These are phyloP conservation scores for Macrobrachium nipponense DNA, from an alignment of 1,140 invertebrate species.

Conservation along the genomic window DNA sequence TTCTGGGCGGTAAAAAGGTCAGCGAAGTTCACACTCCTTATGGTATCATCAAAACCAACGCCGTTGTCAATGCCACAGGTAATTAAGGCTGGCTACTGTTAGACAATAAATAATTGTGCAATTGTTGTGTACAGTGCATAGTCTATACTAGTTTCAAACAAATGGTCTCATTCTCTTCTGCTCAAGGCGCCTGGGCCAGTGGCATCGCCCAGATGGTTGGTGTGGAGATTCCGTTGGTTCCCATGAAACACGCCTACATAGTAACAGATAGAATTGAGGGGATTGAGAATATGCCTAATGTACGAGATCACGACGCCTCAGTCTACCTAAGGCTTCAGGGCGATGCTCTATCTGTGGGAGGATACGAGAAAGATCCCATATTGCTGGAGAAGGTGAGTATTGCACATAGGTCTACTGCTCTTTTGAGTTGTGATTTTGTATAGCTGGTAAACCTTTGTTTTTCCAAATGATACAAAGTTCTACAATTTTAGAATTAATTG, in stretches of 20 bases:
- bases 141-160: too few relatives aligned
- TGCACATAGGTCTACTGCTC: neutral
- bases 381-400: slow-evolving; percentile 78
- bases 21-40: slow-evolving; percentile 80
- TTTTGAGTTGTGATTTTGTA: neutral
- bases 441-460: too few relatives aligned
- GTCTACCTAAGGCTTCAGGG: slow-evolving; percentile 88
- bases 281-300: slow-evolving; percentile 80
- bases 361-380: slow-evolving; percentile 87
- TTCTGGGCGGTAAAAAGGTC: slow-evolving; percentile 77
- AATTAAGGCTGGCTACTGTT: neutral
- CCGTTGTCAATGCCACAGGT: slow-evolving; percentile 80
- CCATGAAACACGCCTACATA: slow-evolving; percentile 91
- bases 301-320: slow-evolving; percentile 85
- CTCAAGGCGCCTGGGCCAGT: slow-evolving; percentile 81
- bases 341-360: slow-evolving; percentile 84
- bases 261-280: slow-evolving; percentile 81
- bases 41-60: slow-evolving; percentile 80
- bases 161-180: slow-evolving; percentile 23
- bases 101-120: too few relatives aligned
- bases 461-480: too few relatives aligned
- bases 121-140: too few relatives aligned
- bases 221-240: slow-evolving; percentile 75
- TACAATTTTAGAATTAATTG: too few relatives aligned
- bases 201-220: slow-evolving; percentile 79